Conservation (phyloP, 2,888 invertebrate species). For the Trissoscelio sp. region DNA sequence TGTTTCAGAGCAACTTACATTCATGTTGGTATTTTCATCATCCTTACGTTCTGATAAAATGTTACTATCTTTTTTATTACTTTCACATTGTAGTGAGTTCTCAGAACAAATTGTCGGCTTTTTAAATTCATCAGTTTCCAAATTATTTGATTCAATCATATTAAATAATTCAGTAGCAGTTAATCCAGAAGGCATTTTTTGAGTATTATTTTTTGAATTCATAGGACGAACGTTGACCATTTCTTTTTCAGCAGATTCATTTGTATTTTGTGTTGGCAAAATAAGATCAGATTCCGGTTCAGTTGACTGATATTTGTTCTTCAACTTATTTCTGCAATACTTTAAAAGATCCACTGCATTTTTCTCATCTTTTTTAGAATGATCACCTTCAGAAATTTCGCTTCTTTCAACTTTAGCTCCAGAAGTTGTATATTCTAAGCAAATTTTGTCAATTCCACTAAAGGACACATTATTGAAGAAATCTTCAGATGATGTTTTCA, state of each 20-base stretch:
- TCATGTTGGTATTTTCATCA: background rate
- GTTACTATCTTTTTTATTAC: no score
- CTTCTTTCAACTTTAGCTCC: background rate
- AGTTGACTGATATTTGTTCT: slow-evolving; percentile 7
- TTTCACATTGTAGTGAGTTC: no score
- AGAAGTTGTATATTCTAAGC: slow-evolving; percentile 26
- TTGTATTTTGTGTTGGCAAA: background rate
- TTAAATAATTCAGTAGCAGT: slow-evolving; percentile 56
- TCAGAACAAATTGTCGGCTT: slow-evolving; percentile 9
- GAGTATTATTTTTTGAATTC: no score
- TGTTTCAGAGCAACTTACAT: slow-evolving; percentile 39
- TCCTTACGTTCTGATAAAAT: no score
- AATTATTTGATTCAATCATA: background rate
- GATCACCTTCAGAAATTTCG: no score
- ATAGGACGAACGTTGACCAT: background rate
- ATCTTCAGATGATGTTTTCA: slow-evolving; percentile 72
- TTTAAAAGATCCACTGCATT: slow-evolving; percentile 21
- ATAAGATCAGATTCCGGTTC: slow-evolving; percentile 6
- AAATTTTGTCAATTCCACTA: slow-evolving; percentile 71
- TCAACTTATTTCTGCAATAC: slow-evolving; percentile 50
- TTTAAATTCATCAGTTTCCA: slow-evolving; percentile 13
- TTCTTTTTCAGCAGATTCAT: slow-evolving; percentile 58
- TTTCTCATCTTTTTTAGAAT: slow-evolving; percentile 44
- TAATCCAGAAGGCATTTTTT: slow-evolving; percentile 54
- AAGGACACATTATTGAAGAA: slow-evolving; percentile 74